Base-by-base conservation (phyloP, 2,888 invertebrate species). In the Drosophila peninsularis region DNA sequence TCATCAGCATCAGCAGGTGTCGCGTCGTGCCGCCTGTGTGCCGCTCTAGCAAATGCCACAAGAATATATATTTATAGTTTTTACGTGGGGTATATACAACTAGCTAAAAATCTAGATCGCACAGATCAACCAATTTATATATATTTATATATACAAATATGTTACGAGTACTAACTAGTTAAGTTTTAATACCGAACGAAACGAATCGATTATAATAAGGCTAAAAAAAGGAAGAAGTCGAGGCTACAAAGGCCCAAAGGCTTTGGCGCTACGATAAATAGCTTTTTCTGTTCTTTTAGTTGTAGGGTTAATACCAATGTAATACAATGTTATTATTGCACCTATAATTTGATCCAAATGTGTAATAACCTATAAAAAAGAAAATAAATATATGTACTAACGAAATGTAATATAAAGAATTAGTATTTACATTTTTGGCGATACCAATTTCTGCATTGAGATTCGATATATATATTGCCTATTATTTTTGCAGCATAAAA, bases 221-320 rank as follows among this genome's bases (percentile, higher is more conserved):
- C 50, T 64, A 30, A 47, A 3, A 27, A 21, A 44, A 45, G 30
- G 32, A 37, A 21, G 42, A 21, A 54, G 54, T 14, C 54, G 19
- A 10, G 11, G 34, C 27, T 30, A 30, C 52, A 30, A 19, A 50
- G 44, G 13, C 24, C 24, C 44, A 32, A 49, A 14, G 52, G 27
- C 63, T 53, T 34, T 45, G 61, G 74, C 78, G 75, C 75, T 75
- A 78, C 60, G 60, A 53, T 62, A 37, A 42, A 74, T 63, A 75
- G 79, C 67, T 75, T 75, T 78, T 75, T 78, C 62, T 78, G 79
- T 75, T 75, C 79, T 74, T 63, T 9, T 74, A 69, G 75, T 78
- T 73, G 36, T 75, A 75, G 56, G 56, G 27, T 37, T 52, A 78
- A 73, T 66, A 54, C 50, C 24, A 58, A 54, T 50, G 39, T 60